Evolutionary conservation across 2,888 invertebrate genomes (phyloP).

Genomic region (Vandiemenella viatica): DNA sequence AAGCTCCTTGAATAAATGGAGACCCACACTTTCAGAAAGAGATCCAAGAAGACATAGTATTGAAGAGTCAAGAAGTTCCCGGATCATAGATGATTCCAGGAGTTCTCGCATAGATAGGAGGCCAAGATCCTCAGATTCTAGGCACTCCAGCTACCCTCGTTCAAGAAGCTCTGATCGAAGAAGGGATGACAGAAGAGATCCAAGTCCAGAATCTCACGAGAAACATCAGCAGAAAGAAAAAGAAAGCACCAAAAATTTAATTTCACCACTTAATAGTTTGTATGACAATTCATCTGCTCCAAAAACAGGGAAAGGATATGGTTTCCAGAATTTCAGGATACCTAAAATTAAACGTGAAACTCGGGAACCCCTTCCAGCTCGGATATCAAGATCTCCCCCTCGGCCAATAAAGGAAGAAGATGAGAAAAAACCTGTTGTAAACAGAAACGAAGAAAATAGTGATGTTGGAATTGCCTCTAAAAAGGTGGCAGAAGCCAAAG

Average conservation of each 20-base stretch:
- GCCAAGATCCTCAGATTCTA: constrained; percentile 15
- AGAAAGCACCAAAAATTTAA: constrained; percentile 1
- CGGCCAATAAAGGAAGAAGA: background rate
- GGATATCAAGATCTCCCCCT: too few relatives aligned
- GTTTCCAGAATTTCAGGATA: constrained; percentile 37
- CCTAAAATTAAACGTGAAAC: constrained; percentile 31
- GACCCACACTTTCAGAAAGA: constrained; percentile 15
- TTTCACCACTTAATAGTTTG: constrained; percentile 33
- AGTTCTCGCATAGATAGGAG: background rate
- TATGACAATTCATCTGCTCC: constrained; percentile 29
- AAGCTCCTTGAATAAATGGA: too few relatives aligned
- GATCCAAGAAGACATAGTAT: constrained; percentile 20
- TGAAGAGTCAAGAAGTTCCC: too few relatives aligned
- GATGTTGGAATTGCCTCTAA: constrained; percentile 33
- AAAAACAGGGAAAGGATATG: constrained; percentile 31
- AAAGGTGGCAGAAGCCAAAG: constrained; percentile 25
- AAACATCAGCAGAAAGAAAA: background rate
- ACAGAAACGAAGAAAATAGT: constrained; percentile 27
- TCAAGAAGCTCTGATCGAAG: constrained; percentile 16
- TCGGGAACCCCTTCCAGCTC: too few relatives aligned
- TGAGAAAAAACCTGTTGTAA: background rate
- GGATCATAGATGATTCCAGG: constrained; percentile 4
- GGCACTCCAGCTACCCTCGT: background rate
- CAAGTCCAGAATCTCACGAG: constrained; percentile 11
- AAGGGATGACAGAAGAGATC: constrained; percentile 24